A percentile compares a stretch with the other conserved stretches of the same genome.
Conservation (phyloP, 1,140 invertebrate genomes). For the Littorina saxatilis region DNA sequence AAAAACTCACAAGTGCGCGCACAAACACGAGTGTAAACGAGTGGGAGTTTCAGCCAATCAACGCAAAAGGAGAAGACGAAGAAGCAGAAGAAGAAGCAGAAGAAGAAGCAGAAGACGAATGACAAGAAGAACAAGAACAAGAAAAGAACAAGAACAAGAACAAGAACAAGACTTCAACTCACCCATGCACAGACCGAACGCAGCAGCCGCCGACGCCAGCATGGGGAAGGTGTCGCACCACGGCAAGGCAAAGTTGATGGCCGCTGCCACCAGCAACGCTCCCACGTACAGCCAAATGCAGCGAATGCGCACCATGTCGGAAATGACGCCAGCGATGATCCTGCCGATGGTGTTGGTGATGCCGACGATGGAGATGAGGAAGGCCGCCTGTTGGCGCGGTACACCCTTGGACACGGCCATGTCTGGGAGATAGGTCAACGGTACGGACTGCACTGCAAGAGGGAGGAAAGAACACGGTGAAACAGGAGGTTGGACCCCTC, state of each 20-base stretch:
- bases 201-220: slow-evolving; percentile 39
- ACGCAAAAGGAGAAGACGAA: too few species aligned
- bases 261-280: slow-evolving; percentile 55
- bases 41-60: too few species aligned
- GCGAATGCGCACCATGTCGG: slow-evolving; percentile 56
- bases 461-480: too few species aligned
- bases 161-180: too few species aligned
- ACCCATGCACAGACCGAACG: slow-evolving; percentile 71
- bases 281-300: slow-evolving; percentile 57
- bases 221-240: slow-evolving; percentile 53
- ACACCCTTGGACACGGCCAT: slow-evolving; percentile 58
- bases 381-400: slow-evolving; percentile 42
- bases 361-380: slow-evolving; percentile 67
- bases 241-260: slow-evolving; percentile 55
- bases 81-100: too few species aligned
- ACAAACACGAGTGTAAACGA: too few species aligned
- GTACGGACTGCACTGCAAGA: slow-evolving; percentile 62
- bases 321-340: slow-evolving; percentile 59
- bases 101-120: too few species aligned
- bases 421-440: slow-evolving; percentile 68
- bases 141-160: too few species aligned
- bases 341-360: slow-evolving; percentile 63
- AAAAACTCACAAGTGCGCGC: too few species aligned
- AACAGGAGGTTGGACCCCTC: too few species aligned
- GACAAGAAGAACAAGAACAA: too few species aligned